Conservation (phyloP, 2,888 invertebrate genomes). For the Tholera decimalis region DNA sequence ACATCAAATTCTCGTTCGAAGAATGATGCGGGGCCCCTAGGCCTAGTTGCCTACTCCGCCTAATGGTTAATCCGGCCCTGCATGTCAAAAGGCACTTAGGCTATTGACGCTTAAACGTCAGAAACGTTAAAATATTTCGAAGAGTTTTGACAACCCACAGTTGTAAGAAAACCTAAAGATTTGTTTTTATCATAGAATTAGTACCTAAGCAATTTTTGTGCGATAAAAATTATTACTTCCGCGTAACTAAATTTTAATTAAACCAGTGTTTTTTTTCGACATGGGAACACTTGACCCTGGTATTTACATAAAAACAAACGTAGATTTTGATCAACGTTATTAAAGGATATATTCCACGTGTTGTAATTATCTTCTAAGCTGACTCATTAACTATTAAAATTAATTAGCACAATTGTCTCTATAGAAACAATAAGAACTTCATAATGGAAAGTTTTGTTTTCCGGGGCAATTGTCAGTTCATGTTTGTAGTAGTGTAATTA, state of each 20-base stretch:
- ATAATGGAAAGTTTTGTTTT: not conserved
- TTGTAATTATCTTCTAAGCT: not conserved
- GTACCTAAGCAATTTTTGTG: not conserved
- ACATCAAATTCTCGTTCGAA: no score
- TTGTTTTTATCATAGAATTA: not conserved
- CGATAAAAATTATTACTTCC: not conserved
- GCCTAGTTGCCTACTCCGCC: no score
- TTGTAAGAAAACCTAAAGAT: rapidly evolving
- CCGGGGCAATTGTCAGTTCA: conserved; percentile 8
- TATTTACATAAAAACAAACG: no score
- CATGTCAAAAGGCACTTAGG: no score
- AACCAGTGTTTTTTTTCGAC: no score
- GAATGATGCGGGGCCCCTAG: no score
- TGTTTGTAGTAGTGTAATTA: conserved; percentile 16
- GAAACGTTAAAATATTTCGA: not conserved
- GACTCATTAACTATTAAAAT: not conserved
- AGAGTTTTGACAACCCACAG: not conserved
- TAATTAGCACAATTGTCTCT: not conserved
- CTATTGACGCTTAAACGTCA: no score
- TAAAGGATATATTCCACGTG: no score
- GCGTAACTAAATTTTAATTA: not conserved
- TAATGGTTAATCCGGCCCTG: no score
- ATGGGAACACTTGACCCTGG: no score
- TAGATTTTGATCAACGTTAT: no score
- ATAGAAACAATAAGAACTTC: conserved; percentile 1